Base-by-base conservation (phyloP, 1,140 invertebrate species). In the Ectropis grisescens region DNA sequence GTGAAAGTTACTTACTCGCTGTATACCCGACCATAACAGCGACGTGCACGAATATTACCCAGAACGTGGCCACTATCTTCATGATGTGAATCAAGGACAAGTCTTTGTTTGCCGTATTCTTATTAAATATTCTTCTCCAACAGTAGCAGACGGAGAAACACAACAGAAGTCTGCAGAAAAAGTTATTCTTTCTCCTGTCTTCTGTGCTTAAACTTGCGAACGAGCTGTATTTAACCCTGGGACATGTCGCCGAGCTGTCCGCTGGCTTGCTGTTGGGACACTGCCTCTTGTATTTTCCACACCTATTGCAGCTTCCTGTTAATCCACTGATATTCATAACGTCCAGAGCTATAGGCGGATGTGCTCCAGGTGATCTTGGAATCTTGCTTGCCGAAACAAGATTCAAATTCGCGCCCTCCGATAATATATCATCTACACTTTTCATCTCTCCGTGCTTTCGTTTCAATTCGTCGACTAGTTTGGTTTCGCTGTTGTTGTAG, bases 241-340 rank as follows among this genome's bases (percentile, higher is more conserved):
- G 64, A 30, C 66, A 74, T 0, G 62, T 44, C 0, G 54, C 39
- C n/a, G 55, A 22, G 13, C 46, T 58, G 1, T 59, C 41, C 0
- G 31, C 24, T 10, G 44, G 55, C 13, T 46, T 59, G 2, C 47
- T 45, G 11, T 48, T 57, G 2, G 22, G 40, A 30, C 64, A 75
- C 30, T 80, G 72, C 26, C 62, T 67, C 25, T 53, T 68, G 30
- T 78, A 78, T 31, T 75, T 78, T 0, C 75, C 75, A 10, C 75
- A 80, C 23, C 75, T 48, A 16, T 52, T 49, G 40, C 75, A 80
- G 29, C 64, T 80, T 10, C 52, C 45, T 10, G 37, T 29, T 11
- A 34, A 47, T 37, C 56, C 53, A 41, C 74, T 62, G 48, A 37
- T 22, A 22, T 55, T 38, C 25, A 55, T 49, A 64, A 75, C 68